These are phyloP conservation scores for Tupiocoris notatus DNA, from an alignment of 2,888 invertebrate genomes.

Conservation along the genomic window DNA sequence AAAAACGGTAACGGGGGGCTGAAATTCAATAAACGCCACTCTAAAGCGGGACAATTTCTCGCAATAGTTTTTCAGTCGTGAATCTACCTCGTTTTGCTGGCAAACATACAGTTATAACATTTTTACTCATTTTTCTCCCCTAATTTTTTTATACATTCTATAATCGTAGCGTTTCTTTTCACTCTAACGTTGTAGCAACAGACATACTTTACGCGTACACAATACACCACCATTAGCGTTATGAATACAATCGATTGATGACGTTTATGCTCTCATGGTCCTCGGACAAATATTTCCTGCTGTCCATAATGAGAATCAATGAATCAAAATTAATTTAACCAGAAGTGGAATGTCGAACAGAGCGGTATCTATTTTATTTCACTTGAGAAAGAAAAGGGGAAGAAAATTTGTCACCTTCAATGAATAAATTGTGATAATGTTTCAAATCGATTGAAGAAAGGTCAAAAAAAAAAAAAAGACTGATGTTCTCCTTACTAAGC, in stretches of 20 bases:
- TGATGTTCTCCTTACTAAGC: conserved; percentile 3
- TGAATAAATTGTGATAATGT: background rate
- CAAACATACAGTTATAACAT: background rate
- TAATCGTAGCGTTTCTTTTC: too few relatives aligned
- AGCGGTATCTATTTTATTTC: too few relatives aligned
- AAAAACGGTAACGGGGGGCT: too few relatives aligned
- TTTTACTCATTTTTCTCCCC: background rate
- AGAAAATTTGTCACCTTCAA: too few relatives aligned
- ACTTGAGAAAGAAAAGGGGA: too few relatives aligned
- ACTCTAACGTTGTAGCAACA: background rate
- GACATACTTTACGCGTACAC: background rate
- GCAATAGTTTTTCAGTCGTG: background rate
- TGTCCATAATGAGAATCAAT: background rate
- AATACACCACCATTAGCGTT: background rate
- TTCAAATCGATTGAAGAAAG: background rate
- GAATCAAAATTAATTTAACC: background rate
- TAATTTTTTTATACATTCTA: too few relatives aligned
- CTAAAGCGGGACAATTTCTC: background rate
- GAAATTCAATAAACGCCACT: background rate
- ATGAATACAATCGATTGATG: background rate
- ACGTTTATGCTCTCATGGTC: background rate
- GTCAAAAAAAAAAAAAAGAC: background rate
- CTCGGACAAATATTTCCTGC: background rate
- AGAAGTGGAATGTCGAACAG: too few relatives aligned
- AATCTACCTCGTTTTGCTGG: background rate